Evolutionary conservation across 2,113 vertebrate genomes (phyloP).

Genomic region (Erythrocercus mccallii): DNA sequence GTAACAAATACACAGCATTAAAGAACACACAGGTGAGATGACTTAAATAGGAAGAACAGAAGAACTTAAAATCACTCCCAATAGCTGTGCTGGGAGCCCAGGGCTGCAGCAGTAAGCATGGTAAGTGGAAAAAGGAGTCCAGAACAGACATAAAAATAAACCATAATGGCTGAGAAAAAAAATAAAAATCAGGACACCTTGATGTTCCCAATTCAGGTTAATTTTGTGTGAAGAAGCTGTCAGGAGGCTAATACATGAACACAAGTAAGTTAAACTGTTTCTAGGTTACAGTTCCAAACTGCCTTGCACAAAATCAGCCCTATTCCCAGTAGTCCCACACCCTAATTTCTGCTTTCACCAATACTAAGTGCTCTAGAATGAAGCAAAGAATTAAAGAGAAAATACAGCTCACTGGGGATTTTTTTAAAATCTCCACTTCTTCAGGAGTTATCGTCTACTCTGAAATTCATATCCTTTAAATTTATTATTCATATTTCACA

Average conservation of each 20-base stretch:
- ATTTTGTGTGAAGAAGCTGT: neutral
- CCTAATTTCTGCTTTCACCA: neutral
- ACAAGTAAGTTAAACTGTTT: neutral
- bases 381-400: neutral
- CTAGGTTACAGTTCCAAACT: conserved; percentile 20
- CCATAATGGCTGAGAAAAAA: neutral
- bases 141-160: conserved; percentile 35
- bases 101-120: neutral
- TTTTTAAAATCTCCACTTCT: neutral
- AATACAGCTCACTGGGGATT: neutral
- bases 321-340: conserved; percentile 3
- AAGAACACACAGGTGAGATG: neutral
- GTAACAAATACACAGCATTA: neutral
- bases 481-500: neutral
- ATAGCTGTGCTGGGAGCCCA: neutral
- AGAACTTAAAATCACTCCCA: neutral
- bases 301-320: neutral
- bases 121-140: neutral
- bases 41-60: neutral
- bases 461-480: neutral
- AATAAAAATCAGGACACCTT: conserved; percentile 21
- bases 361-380: neutral
- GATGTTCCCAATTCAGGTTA: neutral
- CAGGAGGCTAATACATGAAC: neutral
- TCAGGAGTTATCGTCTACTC: neutral